These are phyloP conservation scores for Adrianichthys oophorus DNA, from an alignment of 2,797 vertebrate species.

Conservation along the genomic window DNA sequence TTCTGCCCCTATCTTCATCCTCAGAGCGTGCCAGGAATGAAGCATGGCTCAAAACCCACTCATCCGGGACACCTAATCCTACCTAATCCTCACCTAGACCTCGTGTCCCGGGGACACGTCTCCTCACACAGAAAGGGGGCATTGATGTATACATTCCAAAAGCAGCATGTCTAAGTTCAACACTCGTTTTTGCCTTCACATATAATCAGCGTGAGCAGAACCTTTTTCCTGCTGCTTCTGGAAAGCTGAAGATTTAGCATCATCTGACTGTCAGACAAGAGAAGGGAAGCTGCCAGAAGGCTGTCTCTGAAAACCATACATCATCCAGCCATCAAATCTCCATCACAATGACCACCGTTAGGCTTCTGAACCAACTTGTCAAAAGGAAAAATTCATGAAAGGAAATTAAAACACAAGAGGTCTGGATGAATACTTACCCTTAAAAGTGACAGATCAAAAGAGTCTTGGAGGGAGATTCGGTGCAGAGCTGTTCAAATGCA, in stretches of 20 bases:
- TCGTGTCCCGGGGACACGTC: constrained; percentile 33
- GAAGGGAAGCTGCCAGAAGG: constrained; percentile 42
- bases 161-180: background rate
- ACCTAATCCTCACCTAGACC: constrained; percentile 50
- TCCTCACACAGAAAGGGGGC: constrained; percentile 3
- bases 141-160: background rate
- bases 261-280: constrained; percentile 55
- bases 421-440: constrained; percentile 56
- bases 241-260: constrained; percentile 40
- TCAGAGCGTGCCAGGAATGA: constrained; percentile 27
- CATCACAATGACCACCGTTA: constrained; percentile 25
- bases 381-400: constrained; percentile 49
- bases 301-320: constrained; percentile 26
- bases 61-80: constrained; percentile 40
- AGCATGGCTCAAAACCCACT: constrained; percentile 6
- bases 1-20: constrained; percentile 1
- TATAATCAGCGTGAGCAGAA: constrained; percentile 16
- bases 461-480: constrained; percentile 14
- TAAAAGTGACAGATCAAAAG: constrained; percentile 39
- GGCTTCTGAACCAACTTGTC: constrained; percentile 24
- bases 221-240: constrained; percentile 41
- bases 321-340: constrained; percentile 39
- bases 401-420: constrained; percentile 59
- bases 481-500: constrained; percentile 11
- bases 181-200: background rate